phyloP scores from a whole-genome alignment of 2,797 vertebrate genomes.

The Toxotes lorentzi region DNA sequence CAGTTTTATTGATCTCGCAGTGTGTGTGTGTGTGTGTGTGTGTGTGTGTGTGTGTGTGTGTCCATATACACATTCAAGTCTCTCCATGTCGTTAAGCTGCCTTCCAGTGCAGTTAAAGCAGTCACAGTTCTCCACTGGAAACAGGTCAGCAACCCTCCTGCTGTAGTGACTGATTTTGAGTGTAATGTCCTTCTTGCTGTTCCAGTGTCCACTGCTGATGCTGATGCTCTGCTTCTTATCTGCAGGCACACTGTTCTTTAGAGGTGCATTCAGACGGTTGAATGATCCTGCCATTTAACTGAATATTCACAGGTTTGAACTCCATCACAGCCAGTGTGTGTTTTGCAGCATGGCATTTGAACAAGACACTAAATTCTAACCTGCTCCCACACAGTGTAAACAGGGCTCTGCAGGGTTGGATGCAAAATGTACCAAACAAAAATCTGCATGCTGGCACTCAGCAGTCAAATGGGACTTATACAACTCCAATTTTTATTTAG shows the following conservation, averaged over 20 bases:
- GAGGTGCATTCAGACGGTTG: too few species aligned
- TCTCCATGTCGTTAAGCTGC: conserved; percentile 22
- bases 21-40: conserved; percentile 6
- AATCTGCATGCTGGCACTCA: too few species aligned
- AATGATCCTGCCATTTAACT: too few species aligned
- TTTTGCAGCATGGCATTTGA: background rate
- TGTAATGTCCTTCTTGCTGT: background rate
- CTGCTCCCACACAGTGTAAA: too few species aligned
- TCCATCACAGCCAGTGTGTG: background rate
- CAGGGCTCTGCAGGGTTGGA: too few species aligned
- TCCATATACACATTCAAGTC: background rate
- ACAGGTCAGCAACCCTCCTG: background rate
- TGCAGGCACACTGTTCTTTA: background rate
- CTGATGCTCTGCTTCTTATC: background rate
- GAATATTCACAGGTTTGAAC: background rate
- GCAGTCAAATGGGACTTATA: too few species aligned
- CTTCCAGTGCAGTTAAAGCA: conserved; percentile 25
- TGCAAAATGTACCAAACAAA: too few species aligned
- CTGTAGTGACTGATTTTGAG: background rate
- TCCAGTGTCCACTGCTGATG: background rate
- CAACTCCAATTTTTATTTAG: too few species aligned
- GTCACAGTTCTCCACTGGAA: background rate
- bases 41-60: conserved; percentile 2
- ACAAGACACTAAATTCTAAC: background rate
- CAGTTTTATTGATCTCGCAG: conserved; percentile 42